Evolutionary conservation across 2,888 invertebrate species (phyloP), one percentile per base, ranked within the genome.

Genomic region (Drosophila picticornis): DNA sequence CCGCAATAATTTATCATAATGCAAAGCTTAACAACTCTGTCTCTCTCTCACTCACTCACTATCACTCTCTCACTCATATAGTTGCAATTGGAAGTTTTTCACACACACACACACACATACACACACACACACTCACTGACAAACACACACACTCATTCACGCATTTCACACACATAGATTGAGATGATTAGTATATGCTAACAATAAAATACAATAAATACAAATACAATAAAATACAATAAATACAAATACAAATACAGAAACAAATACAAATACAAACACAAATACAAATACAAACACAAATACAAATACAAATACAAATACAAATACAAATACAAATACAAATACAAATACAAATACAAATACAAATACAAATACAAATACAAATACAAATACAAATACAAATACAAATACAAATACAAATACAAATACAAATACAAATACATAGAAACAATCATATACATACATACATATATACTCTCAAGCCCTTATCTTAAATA

Each of bases 171-270:
- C 27, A 67, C 34, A 50, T 48, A 59, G 46, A 40, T 70, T 71
- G 77, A 60, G 52, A 78, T 67, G 56, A 53, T 50, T 80, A 72
- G 60, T 46, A 64, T 65, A 80, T 59, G 43, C 50, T 31, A 50
- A 62, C 60, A 55, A 65, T 65, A 64, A 29, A 58, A 64, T 72
- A 60, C 56, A 57, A 65, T 43, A 43, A 43, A 68, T 46, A 52
- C 57, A 66, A 58, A 52, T 65, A 66, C 46, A 73, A 60, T 56
- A 57, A 34, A 34, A 34, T 34, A 34, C 34, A 34, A 58, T 32
- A 32, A 48, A 52, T 65, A 66, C 46, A 27, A 46, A 61, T 72
- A 60, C 56, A 57, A 51, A 68, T 52, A 57, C 52, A 66, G 34
- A 52, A 56, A 61, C 46, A 27, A 46, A 64, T 72, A 60, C 56